Base-by-base conservation (phyloP, 2,888 invertebrate species). In the Eledona agricola region DNA sequence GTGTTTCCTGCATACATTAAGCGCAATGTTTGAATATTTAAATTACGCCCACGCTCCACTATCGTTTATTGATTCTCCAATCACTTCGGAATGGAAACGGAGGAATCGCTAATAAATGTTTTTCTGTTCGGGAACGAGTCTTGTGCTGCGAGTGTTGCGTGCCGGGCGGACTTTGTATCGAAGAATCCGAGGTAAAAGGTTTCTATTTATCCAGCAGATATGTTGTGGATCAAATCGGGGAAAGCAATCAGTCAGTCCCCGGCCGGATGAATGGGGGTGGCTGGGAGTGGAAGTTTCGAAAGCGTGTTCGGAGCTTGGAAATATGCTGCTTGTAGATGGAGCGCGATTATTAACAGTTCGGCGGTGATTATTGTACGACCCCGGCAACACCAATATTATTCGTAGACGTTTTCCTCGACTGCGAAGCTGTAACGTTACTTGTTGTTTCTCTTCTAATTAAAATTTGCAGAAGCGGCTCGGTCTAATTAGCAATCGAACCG, bases 181-280 rank as follows among this genome's bases (percentile, higher is more conserved):
- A 51, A 37, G 45, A 45, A 43, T 51, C 23, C 10, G 51, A 51
- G 45, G 51, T 51, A 51, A 51, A 51, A 71, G 68, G 70, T 68
- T 69, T 70, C 69, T 73, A 72, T 73, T 73, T 73, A 73, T 72
- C 71, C 70, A 65, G 63, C 69, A 71, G 70, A 73, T 73, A 72
- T 72, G 71, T 72, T 70, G 71, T 68, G 69, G 71, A 70, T 71
- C 71, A 68, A 70, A 69, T 67, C 67, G 68, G 65, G 66, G 62
- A 70, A 71, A 72, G 72, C 73, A 73, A 73, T 73, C 73, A 72
- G 71, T 70, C 69, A 66, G 64, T 59, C 59, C 58, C 43, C 46
- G 51, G 29, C 35, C 47, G 49, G 47, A 46, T 50, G 59, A 57
- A 59, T 43, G 37, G 16, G 26, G 25, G 32, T 29, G 26, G 55